Percentiles rank a stretch among this genome's conserved stretches.
Evolutionary conservation across 2,888 invertebrate species (phyloP).

Genomic region (Holacanthella duospinosa): DNA sequence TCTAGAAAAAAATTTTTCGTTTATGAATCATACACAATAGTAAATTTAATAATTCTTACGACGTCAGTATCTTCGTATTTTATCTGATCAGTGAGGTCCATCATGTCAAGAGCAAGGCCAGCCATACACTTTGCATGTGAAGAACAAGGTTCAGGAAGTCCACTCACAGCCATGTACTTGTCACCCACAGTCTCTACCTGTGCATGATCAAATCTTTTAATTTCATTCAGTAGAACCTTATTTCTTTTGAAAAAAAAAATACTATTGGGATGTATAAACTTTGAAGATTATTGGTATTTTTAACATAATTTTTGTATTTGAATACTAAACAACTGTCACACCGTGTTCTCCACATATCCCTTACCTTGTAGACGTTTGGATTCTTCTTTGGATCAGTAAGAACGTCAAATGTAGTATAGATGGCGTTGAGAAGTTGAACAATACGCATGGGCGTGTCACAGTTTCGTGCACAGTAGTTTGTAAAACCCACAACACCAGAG

Average conservation of each 20-base stretch:
- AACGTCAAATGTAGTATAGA: slow-evolving; percentile 88
- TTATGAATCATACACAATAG: not conserved
- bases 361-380: slow-evolving; percentile 88
- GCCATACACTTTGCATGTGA: slow-evolving; percentile 87
- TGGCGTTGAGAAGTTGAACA: slow-evolving; percentile 80
- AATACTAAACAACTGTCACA: not conserved
- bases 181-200: slow-evolving; percentile 96
- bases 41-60: slow-evolving; percentile 48
- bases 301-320: too few relatives aligned
- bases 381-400: slow-evolving; percentile 84
- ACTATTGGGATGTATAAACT: too few relatives aligned
- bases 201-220: not conserved
- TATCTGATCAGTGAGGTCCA: slow-evolving; percentile 81
- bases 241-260: too few relatives aligned
- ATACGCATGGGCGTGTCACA: slow-evolving; percentile 95
- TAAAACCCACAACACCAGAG: slow-evolving; percentile 86
- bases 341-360: not conserved
- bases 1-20: slow-evolving; percentile 51
- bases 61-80: slow-evolving; percentile 77
- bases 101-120: slow-evolving; percentile 81
- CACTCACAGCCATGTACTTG: slow-evolving; percentile 96
- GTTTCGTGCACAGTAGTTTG: slow-evolving; percentile 77
- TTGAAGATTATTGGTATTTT: not conserved
- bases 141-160: slow-evolving; percentile 79
- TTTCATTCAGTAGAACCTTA: too few relatives aligned